Base-by-base conservation (phyloP, 2,113 vertebrate species). In the Rhea pennata region DNA sequence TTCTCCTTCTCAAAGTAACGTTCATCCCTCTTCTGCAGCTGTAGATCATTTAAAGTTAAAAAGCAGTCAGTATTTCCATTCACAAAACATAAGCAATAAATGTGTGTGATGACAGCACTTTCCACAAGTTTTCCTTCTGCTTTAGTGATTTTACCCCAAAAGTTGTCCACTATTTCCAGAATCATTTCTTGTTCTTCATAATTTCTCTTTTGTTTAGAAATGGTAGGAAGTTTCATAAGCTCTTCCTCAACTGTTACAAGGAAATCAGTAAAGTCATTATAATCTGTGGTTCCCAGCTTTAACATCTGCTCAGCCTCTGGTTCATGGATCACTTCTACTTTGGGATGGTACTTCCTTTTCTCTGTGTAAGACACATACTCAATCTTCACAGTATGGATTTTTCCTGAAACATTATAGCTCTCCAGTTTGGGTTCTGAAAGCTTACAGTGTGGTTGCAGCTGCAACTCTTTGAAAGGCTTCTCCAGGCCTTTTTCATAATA, bases 401-500 rank as follows among this genome's bases (percentile, higher is more conserved):
- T 99, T 24, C 99, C 99, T 1, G 98, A 98, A 93, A 99, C 98
- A 2, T 97, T 98, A 26, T 98, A 99, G 94, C 98, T 99, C 97
- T 99, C 99, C 20, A 99, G 94, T 84, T 99, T 99, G 39, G 99
- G 98, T 66, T 98, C 98, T 0, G 99, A 99, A 24, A 99, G 98
- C 50, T 97, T 97, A 64, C 98, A 99, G 23, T 98, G 98, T 1
- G 98, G 98, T 61, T 98, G 98, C 3, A 99, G 98, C 97, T 99
- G 99, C 84, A 99, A 98, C 91, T 99, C 99, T 96, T 98, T 99
- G 94, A 98, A 99, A 5, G 99, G 99, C 86, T 99, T 99, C 94
- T 99, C 99, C 74, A 99, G 97, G 9, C 99, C 99, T 90, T 99
- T 98, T 92, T 99, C 99, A 1, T 99, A 99, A 92, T 98, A 99